These are phyloP conservation scores for Lapara coniferarum DNA, from an alignment of 2,888 invertebrate species.

Conservation along the genomic window DNA sequence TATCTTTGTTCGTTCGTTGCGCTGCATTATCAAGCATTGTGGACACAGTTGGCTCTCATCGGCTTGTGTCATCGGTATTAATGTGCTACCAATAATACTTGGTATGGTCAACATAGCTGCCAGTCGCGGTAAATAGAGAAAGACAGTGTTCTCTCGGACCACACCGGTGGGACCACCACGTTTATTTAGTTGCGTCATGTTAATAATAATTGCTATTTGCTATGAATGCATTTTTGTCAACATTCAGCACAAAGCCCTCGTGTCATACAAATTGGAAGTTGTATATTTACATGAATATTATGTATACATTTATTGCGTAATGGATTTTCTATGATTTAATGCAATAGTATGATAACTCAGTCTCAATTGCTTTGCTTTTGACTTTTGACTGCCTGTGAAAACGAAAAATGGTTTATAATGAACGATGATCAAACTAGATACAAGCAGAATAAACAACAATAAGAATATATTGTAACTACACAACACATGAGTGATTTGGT, in stretches of 20 bases:
- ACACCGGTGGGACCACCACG: slow-evolving; percentile 62
- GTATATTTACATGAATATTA: too few species aligned
- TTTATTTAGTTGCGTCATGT: slow-evolving; percentile 33
- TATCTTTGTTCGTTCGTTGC: slow-evolving; percentile 67
- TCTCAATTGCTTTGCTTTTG: too few species aligned
- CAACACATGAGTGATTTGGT: slow-evolving; percentile 23
- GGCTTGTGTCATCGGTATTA: slow-evolving; percentile 81
- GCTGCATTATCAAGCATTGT: slow-evolving; percentile 70
- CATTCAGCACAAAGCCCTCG: background rate
- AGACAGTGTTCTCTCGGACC: slow-evolving; percentile 69
- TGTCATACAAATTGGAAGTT: too few species aligned
- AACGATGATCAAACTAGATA: background rate
- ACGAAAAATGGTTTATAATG: background rate
- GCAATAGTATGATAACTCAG: too few species aligned
- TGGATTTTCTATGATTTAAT: too few species aligned
- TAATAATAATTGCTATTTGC: slow-evolving; percentile 16
- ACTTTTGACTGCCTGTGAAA: too few species aligned
- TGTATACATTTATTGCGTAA: too few species aligned
- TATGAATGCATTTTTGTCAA: background rate
- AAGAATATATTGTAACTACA: slow-evolving; percentile 26
- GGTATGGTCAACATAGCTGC: slow-evolving; percentile 74
- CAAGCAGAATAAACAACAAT: slow-evolving; percentile 4
- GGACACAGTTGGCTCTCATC: slow-evolving; percentile 80
- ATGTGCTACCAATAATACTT: slow-evolving; percentile 76
- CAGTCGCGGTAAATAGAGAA: slow-evolving; percentile 69